Evolutionary conservation across 2,113 vertebrate genomes (phyloP).

Genomic region (Vulpes ferrilata): DNA sequence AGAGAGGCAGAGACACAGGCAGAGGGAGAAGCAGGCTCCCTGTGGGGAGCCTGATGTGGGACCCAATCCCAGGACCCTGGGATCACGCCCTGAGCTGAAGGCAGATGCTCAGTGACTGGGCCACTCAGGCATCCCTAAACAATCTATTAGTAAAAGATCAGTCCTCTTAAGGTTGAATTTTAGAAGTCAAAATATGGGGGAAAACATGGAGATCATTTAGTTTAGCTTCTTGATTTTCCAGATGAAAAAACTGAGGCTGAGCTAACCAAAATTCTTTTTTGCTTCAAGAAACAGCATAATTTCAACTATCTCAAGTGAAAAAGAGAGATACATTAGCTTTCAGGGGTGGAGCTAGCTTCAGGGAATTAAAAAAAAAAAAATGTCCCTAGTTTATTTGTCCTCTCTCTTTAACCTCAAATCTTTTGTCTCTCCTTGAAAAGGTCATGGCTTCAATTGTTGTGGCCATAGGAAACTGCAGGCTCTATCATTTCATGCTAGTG

Average conservation of each 20-base stretch:
- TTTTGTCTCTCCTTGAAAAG: conserved; percentile 26
- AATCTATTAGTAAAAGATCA: not conserved
- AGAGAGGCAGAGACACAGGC: too few relatives aligned
- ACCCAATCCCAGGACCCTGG: too few relatives aligned
- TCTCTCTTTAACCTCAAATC: conserved; percentile 26
- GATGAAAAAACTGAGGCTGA: conserved; percentile 39
- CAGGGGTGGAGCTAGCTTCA: not conserved
- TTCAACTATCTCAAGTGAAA: conserved; percentile 43
- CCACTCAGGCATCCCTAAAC: too few relatives aligned
- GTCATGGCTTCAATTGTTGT: not conserved
- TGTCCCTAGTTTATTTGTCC: not conserved
- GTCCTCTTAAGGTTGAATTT: conserved; percentile 10
- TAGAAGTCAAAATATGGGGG: not conserved
- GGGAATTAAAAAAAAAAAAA: not conserved
- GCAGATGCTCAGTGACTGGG: too few relatives aligned
- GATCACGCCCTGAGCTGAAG: too few relatives aligned
- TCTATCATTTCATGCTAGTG: not conserved
- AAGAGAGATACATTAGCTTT: not conserved
- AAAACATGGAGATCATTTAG: not conserved
- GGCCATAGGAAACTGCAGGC: not conserved
- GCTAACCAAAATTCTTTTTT: conserved; percentile 52
- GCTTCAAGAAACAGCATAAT: not conserved
- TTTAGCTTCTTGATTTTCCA: conserved; percentile 38
- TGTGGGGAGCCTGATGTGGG: too few relatives aligned
- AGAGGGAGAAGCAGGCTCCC: too few relatives aligned